These are phyloP conservation scores for Tadarida brasiliensis DNA, from an alignment of 2,797 vertebrate genomes.

Conservation along the genomic window DNA sequence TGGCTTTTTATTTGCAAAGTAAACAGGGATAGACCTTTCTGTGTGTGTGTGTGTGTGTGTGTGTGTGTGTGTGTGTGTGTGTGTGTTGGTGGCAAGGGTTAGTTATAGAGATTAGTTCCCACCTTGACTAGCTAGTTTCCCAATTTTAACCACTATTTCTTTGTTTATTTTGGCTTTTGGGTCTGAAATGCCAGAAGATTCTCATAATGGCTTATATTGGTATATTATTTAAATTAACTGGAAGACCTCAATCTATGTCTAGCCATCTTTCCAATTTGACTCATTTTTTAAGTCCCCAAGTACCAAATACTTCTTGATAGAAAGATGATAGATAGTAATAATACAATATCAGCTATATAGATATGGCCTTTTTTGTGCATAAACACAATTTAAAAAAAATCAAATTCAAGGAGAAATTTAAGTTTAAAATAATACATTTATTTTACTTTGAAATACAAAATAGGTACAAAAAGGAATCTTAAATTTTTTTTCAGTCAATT, in stretches of 20 bases:
- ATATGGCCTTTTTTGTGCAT: neutral
- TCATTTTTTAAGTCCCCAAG: neutral
- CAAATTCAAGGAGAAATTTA: neutral
- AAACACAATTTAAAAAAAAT: neutral
- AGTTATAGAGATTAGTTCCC: neutral
- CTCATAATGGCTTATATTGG: neutral
- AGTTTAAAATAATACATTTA: neutral
- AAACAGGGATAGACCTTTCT: rapidly evolving
- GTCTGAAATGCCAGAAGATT: neutral
- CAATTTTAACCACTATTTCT: neutral
- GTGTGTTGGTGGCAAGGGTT: neutral
- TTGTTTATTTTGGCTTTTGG: neutral
- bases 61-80: neutral
- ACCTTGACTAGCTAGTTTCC: neutral
- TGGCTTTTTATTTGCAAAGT: neutral
- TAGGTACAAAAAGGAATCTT: neutral
- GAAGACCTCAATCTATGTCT: neutral
- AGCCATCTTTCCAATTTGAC: neutral
- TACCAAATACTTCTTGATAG: neutral
- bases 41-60: neutral
- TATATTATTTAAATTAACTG: neutral
- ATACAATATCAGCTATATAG: neutral
- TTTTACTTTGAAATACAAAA: neutral
- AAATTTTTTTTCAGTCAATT: neutral
- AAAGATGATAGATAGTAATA: neutral